Conservation (phyloP, 2,113 vertebrate species). For the Laticauda laticaudata region DNA sequence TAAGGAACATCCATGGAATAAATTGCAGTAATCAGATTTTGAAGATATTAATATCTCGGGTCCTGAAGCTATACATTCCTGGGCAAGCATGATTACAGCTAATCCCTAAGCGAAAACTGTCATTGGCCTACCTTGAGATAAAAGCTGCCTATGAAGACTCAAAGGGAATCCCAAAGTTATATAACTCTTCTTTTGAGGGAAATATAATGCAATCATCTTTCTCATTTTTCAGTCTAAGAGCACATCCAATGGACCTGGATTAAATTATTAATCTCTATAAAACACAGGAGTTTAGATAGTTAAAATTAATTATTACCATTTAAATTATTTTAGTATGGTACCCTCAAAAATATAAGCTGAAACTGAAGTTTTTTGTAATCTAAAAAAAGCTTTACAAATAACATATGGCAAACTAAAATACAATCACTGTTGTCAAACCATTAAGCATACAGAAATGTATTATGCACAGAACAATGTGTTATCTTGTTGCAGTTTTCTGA, state of each 20-base stretch:
- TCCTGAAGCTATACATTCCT: background rate
- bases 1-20: background rate
- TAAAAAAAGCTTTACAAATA: background rate
- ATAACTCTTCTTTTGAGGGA: background rate
- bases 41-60: background rate
- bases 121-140: background rate
- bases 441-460: constrained; percentile 60
- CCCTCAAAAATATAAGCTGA: background rate
- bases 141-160: background rate
- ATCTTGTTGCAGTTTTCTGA: constrained; percentile 39
- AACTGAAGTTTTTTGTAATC: background rate
- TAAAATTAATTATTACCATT: background rate
- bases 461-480: constrained; percentile 50
- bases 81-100: background rate
- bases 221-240: background rate
- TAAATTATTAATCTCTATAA: background rate
- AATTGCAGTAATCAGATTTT: background rate
- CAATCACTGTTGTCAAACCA: constrained; percentile 26
- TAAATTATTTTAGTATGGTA: background rate
- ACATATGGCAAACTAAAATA: background rate
- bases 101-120: background rate
- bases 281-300: background rate
- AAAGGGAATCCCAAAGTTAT: background rate
- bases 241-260: background rate
- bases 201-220: background rate